Evolutionary conservation across 2,888 invertebrate species (phyloP), one percentile per base, ranked within the genome.

Genomic region (Eudasyphora cyanicolor): DNA sequence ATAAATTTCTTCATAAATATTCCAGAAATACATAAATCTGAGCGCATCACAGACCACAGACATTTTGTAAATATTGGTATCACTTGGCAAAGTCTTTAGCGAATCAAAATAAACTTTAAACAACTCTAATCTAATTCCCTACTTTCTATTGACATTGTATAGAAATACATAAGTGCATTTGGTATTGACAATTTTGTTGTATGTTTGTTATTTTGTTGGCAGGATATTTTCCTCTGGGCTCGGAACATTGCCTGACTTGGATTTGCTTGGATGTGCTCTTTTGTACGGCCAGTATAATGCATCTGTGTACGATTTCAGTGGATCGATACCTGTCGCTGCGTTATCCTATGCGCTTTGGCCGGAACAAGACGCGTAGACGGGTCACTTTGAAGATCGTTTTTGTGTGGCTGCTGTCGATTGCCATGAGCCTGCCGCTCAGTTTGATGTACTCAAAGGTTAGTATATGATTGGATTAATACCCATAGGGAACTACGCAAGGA

Each of bases 231-330:
- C 97, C 97, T 0, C 92, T 97, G 74, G 95, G 96, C 7, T 95
- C 97, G 4, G 95, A 96, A 71, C 97, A 96, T 92, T 98, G 98
- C 91, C 94, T 99, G 87, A 96, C 96, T 74, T 99, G 98, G 98
- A 97, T 98, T 87, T 97, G 97, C 88, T 94, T 98, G 89, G 99
- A 99, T 92, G 98, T 99, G 1, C 93, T 99, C 0, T 97, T 98
- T 91, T 99, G 99, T 92, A 99, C 99, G 0, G 98, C 98, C 1
- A 98, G 98, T 86, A 99, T 99, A 88, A 97, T 99, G 95, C 99
- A 99, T 92, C 94, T 99, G 57, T 98, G 98, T 91, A 98, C 98
- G 54, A 98, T 99, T 90, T 98, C 98, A 85, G 96, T 99, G 84
- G 99, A 99, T 93, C 95, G 98, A 89, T 98, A 97, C 92, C 94